phyloP scores from a whole-genome alignment of 2,888 invertebrate genomes.

The Hydriomena furcata region DNA sequence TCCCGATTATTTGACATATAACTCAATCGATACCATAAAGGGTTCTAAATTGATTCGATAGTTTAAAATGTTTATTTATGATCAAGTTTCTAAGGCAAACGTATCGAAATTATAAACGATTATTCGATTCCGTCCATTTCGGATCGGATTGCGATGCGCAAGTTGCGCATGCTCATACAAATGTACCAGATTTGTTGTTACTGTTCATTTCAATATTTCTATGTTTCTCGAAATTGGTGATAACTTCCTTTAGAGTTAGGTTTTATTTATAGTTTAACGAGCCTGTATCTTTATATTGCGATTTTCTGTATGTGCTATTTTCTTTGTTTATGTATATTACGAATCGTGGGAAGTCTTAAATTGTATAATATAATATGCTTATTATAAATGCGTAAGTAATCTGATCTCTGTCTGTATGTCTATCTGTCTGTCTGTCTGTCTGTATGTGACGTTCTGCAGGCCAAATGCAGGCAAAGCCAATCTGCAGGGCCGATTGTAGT shows the following conservation, averaged over 20 bases:
- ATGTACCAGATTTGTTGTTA: conserved; percentile 14
- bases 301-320: conserved; percentile 3
- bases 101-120: conserved; percentile 25
- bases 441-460: no score
- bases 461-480: no score
- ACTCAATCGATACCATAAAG: conserved; percentile 63
- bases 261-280: conserved; percentile 22
- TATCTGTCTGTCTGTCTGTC: no score
- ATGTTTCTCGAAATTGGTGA: conserved; percentile 1
- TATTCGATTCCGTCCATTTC: conserved; percentile 19
- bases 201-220: conserved; percentile 6
- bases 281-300: conserved; percentile 6
- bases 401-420: no score
- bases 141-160: conserved; percentile 13
- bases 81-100: conserved; percentile 25
- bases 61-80: conserved; percentile 55
- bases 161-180: conserved; percentile 8
- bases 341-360: neutral
- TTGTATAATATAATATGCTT: no score
- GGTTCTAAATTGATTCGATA: conserved; percentile 47
- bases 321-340: conserved; percentile 6
- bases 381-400: no score
- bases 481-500: no score
- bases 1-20: conserved; percentile 55
- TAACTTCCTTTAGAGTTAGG: conserved; percentile 12